phyloP scores from a whole-genome alignment of 2,113 vertebrate genomes.

The Orycteropus afer region DNA sequence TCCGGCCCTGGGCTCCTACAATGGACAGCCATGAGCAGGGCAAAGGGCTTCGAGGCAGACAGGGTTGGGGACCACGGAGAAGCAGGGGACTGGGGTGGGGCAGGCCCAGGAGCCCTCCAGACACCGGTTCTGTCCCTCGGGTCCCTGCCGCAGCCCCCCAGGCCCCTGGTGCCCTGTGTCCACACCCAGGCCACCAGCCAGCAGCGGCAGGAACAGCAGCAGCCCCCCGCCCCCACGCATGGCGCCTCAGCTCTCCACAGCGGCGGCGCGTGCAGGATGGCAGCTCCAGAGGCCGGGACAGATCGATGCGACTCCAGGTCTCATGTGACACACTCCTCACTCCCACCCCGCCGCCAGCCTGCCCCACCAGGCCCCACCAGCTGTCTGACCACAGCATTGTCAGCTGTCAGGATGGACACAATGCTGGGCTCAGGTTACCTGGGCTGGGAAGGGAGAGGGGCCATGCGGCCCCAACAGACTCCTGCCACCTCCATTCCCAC shows the following conservation, averaged over 20 bases:
- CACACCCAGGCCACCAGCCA: conserved; percentile 64
- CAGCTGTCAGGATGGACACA: conserved; percentile 81
- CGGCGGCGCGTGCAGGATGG: background rate
- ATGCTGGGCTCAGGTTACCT: conserved; percentile 68
- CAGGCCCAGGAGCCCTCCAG: background rate
- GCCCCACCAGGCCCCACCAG: conserved; percentile 68
- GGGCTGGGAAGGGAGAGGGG: background rate
- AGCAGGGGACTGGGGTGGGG: background rate
- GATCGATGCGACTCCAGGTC: background rate
- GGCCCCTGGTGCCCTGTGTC: background rate
- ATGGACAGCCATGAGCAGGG: fast-evolving
- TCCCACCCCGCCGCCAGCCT: background rate
- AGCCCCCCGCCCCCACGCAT: background rate
- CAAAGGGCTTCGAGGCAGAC: background rate
- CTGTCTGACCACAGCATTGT: conserved; percentile 76
- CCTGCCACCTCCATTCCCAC: background rate
- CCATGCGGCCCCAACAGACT: background rate
- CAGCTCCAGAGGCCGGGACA: background rate
- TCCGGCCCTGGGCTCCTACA: conserved; percentile 83
- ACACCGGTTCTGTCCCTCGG: background rate
- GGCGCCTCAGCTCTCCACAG: background rate
- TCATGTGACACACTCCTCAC: conserved; percentile 51
- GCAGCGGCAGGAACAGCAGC: conserved; percentile 21
- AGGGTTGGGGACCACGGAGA: no score
- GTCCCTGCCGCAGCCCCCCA: background rate